A percentile compares a stretch with the other conserved stretches of the same genome.
Conservation (phyloP, 2,113 vertebrate genomes). For the Trogon melanurus region DNA sequence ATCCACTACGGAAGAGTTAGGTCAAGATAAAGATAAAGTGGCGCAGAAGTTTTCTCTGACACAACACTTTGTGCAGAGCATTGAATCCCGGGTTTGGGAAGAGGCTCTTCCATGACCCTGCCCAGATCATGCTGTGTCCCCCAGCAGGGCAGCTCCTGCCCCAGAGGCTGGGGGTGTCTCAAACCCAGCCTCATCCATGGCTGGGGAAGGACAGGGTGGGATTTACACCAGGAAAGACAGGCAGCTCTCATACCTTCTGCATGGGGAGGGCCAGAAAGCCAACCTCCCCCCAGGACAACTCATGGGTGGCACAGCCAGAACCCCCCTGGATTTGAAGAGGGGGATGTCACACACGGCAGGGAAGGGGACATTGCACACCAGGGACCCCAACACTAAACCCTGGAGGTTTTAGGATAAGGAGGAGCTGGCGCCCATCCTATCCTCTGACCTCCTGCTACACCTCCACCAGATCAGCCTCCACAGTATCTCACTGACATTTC, state of each 20-base stretch:
- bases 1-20: accelerated
- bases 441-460: not conserved
- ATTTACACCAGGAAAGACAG: not conserved
- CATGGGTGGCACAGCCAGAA: not conserved
- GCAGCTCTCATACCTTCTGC: not conserved
- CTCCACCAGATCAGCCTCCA: not conserved
- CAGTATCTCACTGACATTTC: not conserved
- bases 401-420: not conserved
- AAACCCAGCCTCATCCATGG: not conserved
- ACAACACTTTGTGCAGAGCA: accelerated
- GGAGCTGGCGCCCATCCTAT: not conserved
- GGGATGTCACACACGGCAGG: not conserved
- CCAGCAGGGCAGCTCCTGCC: accelerated
- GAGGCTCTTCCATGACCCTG: not conserved
- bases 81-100: accelerated
- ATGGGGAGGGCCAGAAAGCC: not conserved
- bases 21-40: not conserved
- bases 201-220: not conserved
- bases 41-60: not conserved
- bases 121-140: accelerated
- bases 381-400: not conserved
- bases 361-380: not conserved
- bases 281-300: not conserved
- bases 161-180: not conserved
- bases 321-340: not conserved